Evolutionary conservation across 2,888 invertebrate genomes (phyloP), one percentile per base, ranked within the genome.

Genomic region (Drosophila antonietae): DNA sequence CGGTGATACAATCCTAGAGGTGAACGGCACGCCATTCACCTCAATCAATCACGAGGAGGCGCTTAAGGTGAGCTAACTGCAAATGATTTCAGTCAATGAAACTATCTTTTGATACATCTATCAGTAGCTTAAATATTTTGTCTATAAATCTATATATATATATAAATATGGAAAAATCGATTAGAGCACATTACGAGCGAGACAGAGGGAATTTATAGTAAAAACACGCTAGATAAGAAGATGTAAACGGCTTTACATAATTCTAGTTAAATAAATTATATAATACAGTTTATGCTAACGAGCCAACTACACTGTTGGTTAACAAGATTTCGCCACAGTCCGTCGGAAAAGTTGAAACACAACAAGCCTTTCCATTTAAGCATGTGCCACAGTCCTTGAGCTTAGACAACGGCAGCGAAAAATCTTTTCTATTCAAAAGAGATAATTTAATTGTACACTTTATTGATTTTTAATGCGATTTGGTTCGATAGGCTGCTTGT

Each of bases 1-100:
- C 78, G 98, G 98, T 78, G 98, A 98, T 94, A 97, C 98, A 92
- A 98, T 98, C 92, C 94, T 98, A 90, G 97, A 98, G 93, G 98
- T 98, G 81, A 98, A 98, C 93, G 98, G 98, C 74, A 97, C 97
- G 73, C 98, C 97, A 78, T 98, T 98, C 93, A 96, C 97, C 65
- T 97, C 97, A 90, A 97, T 98, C 92, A 96, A 96, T 79, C 98
- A 98, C 93, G 96, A 97, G 92, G 98, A 98, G 93, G 98, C 98
- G 73, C 95, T 98, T 81, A 97, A 97, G 95, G 97, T 97, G 94
- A 90, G 92, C 88, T 65, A 66, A 55, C 55, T 67, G 66, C 74
- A 55, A 49, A 59, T 68, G 46, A 33, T 59, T 23, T 23, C 4
- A 53, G 43, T 39, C 35, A 44, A 56, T 33, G 59, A 60, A 61